A percentile compares a stretch with the other conserved stretches of the same genome.
These are phyloP conservation scores for Suricata suricatta DNA, from an alignment of 2,113 vertebrate genomes.

Conservation along the genomic window DNA sequence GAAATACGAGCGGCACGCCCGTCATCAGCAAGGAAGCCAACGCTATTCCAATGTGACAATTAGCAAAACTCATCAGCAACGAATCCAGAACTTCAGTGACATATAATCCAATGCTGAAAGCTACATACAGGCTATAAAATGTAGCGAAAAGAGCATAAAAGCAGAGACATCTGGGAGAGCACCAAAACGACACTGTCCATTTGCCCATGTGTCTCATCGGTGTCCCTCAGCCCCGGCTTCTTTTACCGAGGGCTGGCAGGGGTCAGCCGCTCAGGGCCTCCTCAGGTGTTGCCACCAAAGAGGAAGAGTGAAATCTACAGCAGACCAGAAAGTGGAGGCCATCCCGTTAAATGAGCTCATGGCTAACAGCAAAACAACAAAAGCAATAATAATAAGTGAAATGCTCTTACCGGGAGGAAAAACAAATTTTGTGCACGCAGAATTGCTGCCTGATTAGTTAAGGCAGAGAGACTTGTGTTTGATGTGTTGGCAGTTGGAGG, in stretches of 20 bases:
- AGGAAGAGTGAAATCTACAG: background rate
- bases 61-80: background rate
- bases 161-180: rapidly evolving
- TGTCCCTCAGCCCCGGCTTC: rapidly evolving
- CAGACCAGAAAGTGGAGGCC: background rate
- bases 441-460: conserved; percentile 82
- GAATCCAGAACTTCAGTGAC: background rate
- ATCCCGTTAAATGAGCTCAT: rapidly evolving
- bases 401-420: conserved; percentile 95
- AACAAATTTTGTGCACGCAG: conserved; percentile 90
- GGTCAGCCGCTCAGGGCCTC: background rate
- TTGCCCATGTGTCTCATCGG: rapidly evolving
- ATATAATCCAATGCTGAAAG: rapidly evolving
- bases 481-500: conserved; percentile 88
- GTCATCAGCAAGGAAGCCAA: background rate
- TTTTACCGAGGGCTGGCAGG: background rate
- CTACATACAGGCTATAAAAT: rapidly evolving
- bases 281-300: background rate
- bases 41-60: too few species aligned
- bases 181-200: rapidly evolving
- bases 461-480: conserved; percentile 87
- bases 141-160: background rate
- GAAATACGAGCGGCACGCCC: background rate
- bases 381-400: background rate
- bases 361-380: background rate